Percentiles rank a stretch among this genome's conserved stretches.
These are phyloP conservation scores for Heptranchias perlo DNA, from an alignment of 2,113 vertebrate species.

Conservation along the genomic window DNA sequence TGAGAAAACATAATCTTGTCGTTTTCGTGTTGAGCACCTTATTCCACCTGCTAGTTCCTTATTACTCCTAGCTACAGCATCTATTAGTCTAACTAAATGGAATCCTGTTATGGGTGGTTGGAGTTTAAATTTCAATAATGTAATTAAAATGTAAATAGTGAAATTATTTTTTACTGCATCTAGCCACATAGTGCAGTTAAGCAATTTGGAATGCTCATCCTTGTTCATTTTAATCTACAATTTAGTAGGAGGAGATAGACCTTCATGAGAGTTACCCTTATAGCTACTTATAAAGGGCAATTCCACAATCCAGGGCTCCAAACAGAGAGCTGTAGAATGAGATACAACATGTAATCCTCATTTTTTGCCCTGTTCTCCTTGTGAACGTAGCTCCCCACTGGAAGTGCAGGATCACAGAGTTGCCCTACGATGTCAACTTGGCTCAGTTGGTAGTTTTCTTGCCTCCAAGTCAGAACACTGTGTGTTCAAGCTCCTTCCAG, in stretches of 20 bases:
- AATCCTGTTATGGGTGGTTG: neutral
- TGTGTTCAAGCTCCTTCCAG: neutral
- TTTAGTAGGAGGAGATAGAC: neutral
- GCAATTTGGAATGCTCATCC: neutral
- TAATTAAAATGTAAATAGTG: neutral
- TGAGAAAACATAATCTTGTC: neutral
- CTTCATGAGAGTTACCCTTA: neutral
- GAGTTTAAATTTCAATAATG: neutral
- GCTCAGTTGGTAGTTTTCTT: neutral
- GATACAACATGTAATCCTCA: neutral
- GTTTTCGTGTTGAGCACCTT: neutral
- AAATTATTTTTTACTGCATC: neutral
- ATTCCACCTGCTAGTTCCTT: neutral
- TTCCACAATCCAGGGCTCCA: neutral
- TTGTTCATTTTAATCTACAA: neutral
- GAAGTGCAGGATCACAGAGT: no score
- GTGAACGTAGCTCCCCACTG: no score
- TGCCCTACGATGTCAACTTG: neutral
- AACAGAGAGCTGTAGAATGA: neutral
- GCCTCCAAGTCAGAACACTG: neutral
- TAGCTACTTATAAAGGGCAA: neutral
- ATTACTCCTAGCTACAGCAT: neutral
- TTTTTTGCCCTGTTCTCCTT: neutral
- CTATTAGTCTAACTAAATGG: neutral
- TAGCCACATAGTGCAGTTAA: neutral